A percentile compares a stretch with the other conserved stretches of the same genome.
These are phyloP conservation scores for Microvelia longipes DNA, from an alignment of 1,140 invertebrate species.

Conservation along the genomic window DNA sequence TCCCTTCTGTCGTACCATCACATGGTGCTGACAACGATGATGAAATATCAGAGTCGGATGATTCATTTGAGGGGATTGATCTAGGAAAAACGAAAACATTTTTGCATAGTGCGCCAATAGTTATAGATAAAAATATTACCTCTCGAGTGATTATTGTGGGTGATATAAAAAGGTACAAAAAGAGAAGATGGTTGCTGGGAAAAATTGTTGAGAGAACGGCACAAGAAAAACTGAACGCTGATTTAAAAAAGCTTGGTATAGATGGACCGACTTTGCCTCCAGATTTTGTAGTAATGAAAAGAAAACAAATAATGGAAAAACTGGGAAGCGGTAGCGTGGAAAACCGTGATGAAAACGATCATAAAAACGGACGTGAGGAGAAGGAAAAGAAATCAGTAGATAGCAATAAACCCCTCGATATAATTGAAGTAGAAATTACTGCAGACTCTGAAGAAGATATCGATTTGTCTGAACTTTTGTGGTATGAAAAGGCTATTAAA, in stretches of 20 bases:
- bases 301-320: not conserved
- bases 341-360: not conserved
- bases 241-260: not conserved
- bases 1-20: not conserved
- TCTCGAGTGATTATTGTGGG: not conserved
- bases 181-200: not conserved
- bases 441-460: not conserved
- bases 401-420: not conserved
- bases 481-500: not conserved
- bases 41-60: too few species aligned
- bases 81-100: not conserved
- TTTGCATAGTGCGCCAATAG: not conserved
- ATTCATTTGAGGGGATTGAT: not conserved
- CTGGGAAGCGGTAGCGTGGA: not conserved
- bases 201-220: not conserved
- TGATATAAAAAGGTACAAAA: not conserved
- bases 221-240: not conserved
- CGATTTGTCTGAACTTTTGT: not conserved
- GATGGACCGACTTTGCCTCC: not conserved
- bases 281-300: not conserved
- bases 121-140: not conserved
- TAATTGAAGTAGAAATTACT: not conserved
- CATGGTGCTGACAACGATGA: not conserved
- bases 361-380: too few species aligned
- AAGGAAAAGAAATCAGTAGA: too few species aligned